A percentile compares a stretch with the other conserved stretches of the same genome.
Conservation (phyloP, 2,797 vertebrate species). For the Austrolebias charrua region DNA sequence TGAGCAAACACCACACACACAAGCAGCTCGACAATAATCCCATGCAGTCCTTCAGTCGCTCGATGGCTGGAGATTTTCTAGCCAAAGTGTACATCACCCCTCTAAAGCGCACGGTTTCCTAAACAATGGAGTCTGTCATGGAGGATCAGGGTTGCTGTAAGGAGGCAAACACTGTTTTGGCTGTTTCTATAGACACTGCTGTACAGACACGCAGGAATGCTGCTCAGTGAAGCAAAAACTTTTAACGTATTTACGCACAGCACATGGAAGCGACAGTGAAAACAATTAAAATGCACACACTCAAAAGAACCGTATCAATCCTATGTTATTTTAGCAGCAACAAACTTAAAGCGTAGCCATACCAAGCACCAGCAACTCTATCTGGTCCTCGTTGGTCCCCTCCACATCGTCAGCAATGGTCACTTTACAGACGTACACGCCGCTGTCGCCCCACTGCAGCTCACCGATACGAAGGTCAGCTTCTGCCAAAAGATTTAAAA, state of each 20-base stretch:
- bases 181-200: slow-evolving; percentile 83
- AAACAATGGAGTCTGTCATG: slow-evolving; percentile 71
- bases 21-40: slow-evolving; percentile 16
- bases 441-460: slow-evolving; percentile 96
- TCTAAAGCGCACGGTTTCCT: slow-evolving; percentile 27
- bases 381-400: slow-evolving; percentile 89
- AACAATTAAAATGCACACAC: slow-evolving; percentile 15
- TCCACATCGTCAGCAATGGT: slow-evolving; percentile 91
- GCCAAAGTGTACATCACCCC: slow-evolving; percentile 21
- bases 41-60: slow-evolving; percentile 20
- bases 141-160: slow-evolving; percentile 81
- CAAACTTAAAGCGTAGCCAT: slow-evolving; percentile 43
- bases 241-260: slow-evolving; percentile 14
- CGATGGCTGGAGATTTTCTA: slow-evolving; percentile 22
- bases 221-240: slow-evolving; percentile 63
- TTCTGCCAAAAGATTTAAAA: slow-evolving; percentile 77
- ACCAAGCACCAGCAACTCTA: slow-evolving; percentile 96
- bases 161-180: slow-evolving; percentile 77
- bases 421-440: slow-evolving; percentile 93
- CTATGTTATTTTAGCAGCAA: background rate
- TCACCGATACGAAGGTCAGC: slow-evolving; percentile 93
- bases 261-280: background rate
- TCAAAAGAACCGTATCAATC: background rate
- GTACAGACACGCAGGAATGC: slow-evolving; percentile 75
- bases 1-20: slow-evolving; percentile 25